Evolutionary conservation across 2,888 invertebrate species (phyloP), one percentile per base, ranked within the genome.

Genomic region (Drosophila atripex): DNA sequence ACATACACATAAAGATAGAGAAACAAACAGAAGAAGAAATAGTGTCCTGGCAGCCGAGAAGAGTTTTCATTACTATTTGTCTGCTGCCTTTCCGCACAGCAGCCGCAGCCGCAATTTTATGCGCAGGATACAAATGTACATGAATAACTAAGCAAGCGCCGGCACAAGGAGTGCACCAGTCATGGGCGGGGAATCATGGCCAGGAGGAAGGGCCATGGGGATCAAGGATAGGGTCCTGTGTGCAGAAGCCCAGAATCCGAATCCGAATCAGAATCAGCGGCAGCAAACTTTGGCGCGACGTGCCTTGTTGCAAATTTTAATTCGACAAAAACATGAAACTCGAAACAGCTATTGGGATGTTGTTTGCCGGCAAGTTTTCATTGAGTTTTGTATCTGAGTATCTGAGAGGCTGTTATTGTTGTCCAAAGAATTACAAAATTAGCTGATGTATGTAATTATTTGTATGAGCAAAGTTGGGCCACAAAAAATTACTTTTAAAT

Each of bases 81-180:
- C 85, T 86, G 85, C 86, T 78, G 85, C 77, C 88, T 88, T 86
- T 86, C 86, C 85, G 87, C 85, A 86, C 84, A 75, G 84, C 80
- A 86, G 88, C 80, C 86, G 76, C 85, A 86, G 86, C 78, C 86
- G 80, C 80, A 86, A 64, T 80, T 88, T 88, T 86, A 85, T 86
- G 85, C 85, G 86, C 88, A 84, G 87, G 87, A 84, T 85, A 87
- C 87, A 85, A 84, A 82, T 87, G 84, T 83, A 83, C 86, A 83
- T 83, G 82, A 83, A 83, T 83, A 83, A 84, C 82, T 83, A 83
- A 83, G 77, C 87, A 54, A 73, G 61, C 53, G 57, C 45, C 52
- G 51, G 49, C 43, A 35, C 54, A 46, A 68, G 54, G 49, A 52
- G 51, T 28, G 52, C 47, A 18, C 39, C 39, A 39, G 39, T 39